Evolutionary conservation across 2,888 invertebrate species (phyloP), one percentile per base, ranked within the genome.

Genomic region (Scaptomyza cyrtandrae): DNA sequence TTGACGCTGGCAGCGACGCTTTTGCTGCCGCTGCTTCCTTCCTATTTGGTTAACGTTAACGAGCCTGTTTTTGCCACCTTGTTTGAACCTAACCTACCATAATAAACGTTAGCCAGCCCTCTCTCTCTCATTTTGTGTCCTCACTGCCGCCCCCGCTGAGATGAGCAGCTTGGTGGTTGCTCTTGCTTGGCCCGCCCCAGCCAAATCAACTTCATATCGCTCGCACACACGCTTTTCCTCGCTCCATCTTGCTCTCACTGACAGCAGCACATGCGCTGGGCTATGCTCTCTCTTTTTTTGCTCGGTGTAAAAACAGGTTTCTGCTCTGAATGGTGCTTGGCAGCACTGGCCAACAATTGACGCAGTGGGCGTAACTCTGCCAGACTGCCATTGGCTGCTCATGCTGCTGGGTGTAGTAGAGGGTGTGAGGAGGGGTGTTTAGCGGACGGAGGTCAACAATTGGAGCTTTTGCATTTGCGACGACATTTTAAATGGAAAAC

Each of bases 401-500:
- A 68, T 46, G 16, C 35, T 45, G 43, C 33, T 13, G 29, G 2
- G 16, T 2, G 53, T 0, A 13, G 24, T 46, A 41, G 9, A n/a
- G 35, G 31, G 13, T 1, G 54, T 13, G 24, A 2, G 41, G 35
- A 44, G 27, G 19, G 19, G 44, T 16, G 3, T 5, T 0, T 10
- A 6, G 44, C 37, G 52, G 7, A 39, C 13, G 10, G 35, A n/a
- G 35, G n/a, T 6, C 13, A 24, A 24, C 35, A 50, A 35, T 50
- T 33, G 35, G 50, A 53, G 60, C 58, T 67, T 59, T 61, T 69
- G 80, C 63, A 63, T 73, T 83, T 77, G 71, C 81, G 90, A 86
- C 90, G 91, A 90, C 90, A 89, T 90, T 90, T 90, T 90, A 89
- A 90, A 89, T 88, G 79, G 88, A 90, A 90, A 90, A 78, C 89